These are phyloP conservation scores for Epicauta chinensis DNA, from an alignment of 1,140 invertebrate genomes.

Conservation along the genomic window DNA sequence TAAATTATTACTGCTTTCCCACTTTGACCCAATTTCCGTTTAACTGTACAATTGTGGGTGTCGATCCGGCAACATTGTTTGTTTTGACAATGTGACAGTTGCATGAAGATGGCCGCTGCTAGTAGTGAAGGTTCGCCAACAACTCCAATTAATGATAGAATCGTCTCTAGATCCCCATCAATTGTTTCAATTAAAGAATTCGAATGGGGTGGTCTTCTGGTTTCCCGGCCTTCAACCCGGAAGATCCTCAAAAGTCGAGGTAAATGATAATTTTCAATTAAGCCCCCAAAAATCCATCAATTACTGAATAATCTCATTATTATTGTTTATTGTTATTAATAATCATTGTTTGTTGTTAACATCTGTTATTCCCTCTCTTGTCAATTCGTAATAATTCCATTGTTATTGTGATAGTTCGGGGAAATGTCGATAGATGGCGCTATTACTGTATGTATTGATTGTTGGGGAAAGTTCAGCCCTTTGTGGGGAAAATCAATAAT, in stretches of 20 bases:
- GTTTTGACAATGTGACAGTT: conserved; percentile 3
- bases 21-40: no score
- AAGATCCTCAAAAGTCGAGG: conserved; percentile 37
- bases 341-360: not conserved
- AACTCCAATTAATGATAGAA: conserved; percentile 47
- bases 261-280: conserved; percentile 5
- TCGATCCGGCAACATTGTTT: no score
- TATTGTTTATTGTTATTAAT: no score
- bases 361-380: not conserved
- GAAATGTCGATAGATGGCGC: no score
- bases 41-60: no score
- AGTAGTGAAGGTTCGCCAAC: conserved; percentile 48
- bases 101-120: conserved; percentile 48
- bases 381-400: not conserved
- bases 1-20: no score
- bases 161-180: conserved; percentile 47
- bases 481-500: no score
- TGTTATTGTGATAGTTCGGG: not conserved
- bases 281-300: not conserved
- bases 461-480: no score
- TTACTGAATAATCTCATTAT: not conserved
- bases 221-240: conserved; percentile 46
- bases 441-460: no score
- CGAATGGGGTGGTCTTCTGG: conserved; percentile 49
- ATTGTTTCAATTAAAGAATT: conserved; percentile 49